Conservation (phyloP, 2,888 invertebrate genomes). For the Oasisia sp. region DNA sequence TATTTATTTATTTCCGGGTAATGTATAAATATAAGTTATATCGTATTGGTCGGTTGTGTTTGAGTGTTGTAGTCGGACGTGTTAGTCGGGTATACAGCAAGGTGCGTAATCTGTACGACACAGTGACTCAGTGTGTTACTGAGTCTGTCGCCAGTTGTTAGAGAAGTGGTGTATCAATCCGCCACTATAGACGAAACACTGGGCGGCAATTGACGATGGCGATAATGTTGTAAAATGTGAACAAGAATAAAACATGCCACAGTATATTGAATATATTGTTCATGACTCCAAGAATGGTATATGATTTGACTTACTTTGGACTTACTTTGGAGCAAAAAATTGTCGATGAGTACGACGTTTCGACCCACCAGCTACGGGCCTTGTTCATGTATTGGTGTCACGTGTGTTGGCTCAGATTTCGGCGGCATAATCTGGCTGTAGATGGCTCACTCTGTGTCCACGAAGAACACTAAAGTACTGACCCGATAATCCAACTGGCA, state of each 20-base stretch:
- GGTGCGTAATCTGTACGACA: background rate
- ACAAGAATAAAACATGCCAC: background rate
- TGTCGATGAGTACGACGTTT: too few relatives aligned
- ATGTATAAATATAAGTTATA: background rate
- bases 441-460: too few relatives aligned
- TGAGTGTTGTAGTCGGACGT: background rate
- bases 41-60: slow-evolving; percentile 3
- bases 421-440: too few relatives aligned
- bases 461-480: too few relatives aligned
- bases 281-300: too few relatives aligned
- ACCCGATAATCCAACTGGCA: too few relatives aligned
- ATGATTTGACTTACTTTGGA: too few relatives aligned
- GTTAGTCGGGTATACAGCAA: background rate
- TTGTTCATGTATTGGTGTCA: too few relatives aligned
- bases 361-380: too few relatives aligned
- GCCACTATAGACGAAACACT: background rate
- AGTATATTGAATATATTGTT: too few relatives aligned
- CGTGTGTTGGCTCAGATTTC: too few relatives aligned
- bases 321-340: too few relatives aligned
- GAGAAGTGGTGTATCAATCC: background rate
- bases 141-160: background rate
- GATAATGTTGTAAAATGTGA: slow-evolving; percentile 10
- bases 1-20: background rate
- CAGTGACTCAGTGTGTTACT: background rate
- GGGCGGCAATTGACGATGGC: background rate